A percentile compares a stretch with the other conserved stretches of the same genome.
These are phyloP conservation scores for Octomys mimax DNA, from an alignment of 2,797 vertebrate species.

Conservation along the genomic window DNA sequence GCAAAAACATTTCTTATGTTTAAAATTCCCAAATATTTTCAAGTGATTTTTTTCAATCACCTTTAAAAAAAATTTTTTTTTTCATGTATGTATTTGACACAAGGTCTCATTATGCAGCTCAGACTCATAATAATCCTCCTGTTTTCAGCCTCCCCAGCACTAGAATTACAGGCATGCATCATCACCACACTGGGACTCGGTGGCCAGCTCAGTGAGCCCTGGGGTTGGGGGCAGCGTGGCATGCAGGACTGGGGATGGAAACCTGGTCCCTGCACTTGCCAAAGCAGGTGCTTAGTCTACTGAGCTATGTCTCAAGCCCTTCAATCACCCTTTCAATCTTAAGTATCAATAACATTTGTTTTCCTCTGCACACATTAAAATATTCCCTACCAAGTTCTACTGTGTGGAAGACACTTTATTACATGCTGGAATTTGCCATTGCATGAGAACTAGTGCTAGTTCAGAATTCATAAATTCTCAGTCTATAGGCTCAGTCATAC, in stretches of 20 bases:
- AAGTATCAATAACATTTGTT: not conserved
- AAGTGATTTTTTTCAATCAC: constrained; percentile 38
- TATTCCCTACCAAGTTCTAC: not conserved
- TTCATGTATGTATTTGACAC: too few relatives aligned
- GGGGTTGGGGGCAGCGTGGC: too few relatives aligned
- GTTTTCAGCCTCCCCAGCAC: too few relatives aligned
- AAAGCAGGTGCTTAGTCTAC: too few relatives aligned
- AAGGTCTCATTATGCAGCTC: too few relatives aligned
- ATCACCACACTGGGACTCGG: too few relatives aligned
- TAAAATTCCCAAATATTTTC: constrained; percentile 33
- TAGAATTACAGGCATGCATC: too few relatives aligned
- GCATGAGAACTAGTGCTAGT: constrained; percentile 5
- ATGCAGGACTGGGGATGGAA: too few relatives aligned
- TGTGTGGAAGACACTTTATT: not conserved
- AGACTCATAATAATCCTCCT: too few relatives aligned
- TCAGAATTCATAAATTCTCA: constrained; percentile 37
- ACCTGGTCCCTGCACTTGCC: too few relatives aligned
- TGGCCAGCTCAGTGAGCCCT: too few relatives aligned
- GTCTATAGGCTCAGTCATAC: not conserved
- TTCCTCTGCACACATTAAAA: not conserved
- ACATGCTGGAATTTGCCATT: constrained; percentile 18
- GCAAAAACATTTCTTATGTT: not conserved
- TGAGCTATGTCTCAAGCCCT: not conserved
- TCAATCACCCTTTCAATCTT: constrained; percentile 18
- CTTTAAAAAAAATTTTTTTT: not conserved